A percentile compares a stretch with the other conserved stretches of the same genome.
Evolutionary conservation across 2,797 vertebrate genomes (phyloP).

Genomic region (Lateolabrax maculatus): DNA sequence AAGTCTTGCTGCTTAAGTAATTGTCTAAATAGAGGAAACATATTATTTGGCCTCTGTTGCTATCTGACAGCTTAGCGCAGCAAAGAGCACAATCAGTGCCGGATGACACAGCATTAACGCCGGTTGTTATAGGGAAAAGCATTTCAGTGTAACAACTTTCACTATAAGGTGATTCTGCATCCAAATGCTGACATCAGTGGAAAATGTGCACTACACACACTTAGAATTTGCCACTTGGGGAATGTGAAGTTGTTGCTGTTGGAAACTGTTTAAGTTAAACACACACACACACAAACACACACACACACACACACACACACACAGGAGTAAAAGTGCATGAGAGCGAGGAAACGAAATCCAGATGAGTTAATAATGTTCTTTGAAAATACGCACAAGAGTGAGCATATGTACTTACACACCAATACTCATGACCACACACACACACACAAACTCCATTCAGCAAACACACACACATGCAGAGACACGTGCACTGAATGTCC

Average conservation of each 20-base stretch:
- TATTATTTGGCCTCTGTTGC: constrained; percentile 50
- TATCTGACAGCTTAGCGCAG: constrained; percentile 61
- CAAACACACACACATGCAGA: constrained; percentile 8
- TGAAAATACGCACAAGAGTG: constrained; percentile 31
- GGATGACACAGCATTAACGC: constrained; percentile 55
- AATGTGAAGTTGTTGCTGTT: constrained; percentile 63
- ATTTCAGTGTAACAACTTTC: constrained; percentile 50
- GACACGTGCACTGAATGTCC: neutral
- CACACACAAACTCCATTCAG: neutral
- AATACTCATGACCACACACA: constrained; percentile 20
- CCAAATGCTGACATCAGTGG: constrained; percentile 78
- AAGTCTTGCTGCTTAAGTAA: constrained; percentile 53
- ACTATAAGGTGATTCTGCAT: constrained; percentile 59
- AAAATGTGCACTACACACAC: constrained; percentile 64
- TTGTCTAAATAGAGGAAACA: constrained; percentile 57
- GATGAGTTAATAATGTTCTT: constrained; percentile 65
- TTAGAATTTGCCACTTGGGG: constrained; percentile 51
- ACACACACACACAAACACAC: constrained; percentile 49
- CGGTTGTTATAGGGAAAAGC: constrained; percentile 33
- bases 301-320: constrained; percentile 5
- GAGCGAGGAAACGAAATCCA: constrained; percentile 42
- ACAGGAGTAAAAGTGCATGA: neutral
- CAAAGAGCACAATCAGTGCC: constrained; percentile 56
- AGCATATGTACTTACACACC: constrained; percentile 3
- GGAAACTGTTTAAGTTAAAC: constrained; percentile 67